phyloP scores from a whole-genome alignment of 1,140 invertebrate species.

The Probaryconus sp. region DNA sequence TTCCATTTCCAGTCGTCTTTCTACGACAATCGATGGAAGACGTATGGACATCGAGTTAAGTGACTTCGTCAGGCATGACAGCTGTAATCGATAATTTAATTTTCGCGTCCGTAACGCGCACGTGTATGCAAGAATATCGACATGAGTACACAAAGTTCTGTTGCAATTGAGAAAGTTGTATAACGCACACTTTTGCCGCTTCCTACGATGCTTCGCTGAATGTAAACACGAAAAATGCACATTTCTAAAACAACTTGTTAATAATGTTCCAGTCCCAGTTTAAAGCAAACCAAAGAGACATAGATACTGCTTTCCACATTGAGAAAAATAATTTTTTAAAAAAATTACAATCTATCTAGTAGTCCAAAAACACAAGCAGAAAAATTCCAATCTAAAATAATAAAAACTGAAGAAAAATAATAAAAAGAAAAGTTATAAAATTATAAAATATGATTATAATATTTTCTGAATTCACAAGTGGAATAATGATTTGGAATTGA shows the following conservation, averaged over 20 bases:
- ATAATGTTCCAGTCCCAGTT: no score
- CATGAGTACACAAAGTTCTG: slow-evolving; percentile 1
- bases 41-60: slow-evolving; percentile 58
- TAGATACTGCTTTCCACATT: no score
- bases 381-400: no score
- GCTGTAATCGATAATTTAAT: slow-evolving; percentile 64
- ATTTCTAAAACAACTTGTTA: neutral
- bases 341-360: no score
- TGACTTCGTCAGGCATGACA: slow-evolving; percentile 56
- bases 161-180: slow-evolving; percentile 40
- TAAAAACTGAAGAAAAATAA: no score
- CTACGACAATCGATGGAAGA: slow-evolving; percentile 59
- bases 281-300: no score
- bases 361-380: no score
- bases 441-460: no score
- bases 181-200: slow-evolving; percentile 55
- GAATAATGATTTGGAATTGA: no score
- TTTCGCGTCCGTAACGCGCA: slow-evolving; percentile 57
- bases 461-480: no score
- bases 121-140: slow-evolving; percentile 46
- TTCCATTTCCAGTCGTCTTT: slow-evolving; percentile 57
- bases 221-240: slow-evolving; percentile 3
- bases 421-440: no score
- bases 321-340: no score
- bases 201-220: slow-evolving; percentile 19